phyloP scores from a whole-genome alignment of 2,888 invertebrate species.

The Schrankia costaestrigalis region DNA sequence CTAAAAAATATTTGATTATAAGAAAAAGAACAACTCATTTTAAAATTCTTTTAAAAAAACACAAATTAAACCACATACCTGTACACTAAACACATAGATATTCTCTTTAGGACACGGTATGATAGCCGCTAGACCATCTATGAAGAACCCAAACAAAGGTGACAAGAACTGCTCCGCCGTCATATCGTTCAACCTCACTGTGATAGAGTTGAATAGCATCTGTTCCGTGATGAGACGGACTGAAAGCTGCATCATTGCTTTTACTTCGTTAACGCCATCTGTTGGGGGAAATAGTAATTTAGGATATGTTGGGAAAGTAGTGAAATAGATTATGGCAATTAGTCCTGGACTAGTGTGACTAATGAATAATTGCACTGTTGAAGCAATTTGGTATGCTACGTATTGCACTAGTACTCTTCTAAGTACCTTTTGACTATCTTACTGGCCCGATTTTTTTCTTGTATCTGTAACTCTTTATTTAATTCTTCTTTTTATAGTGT shows the following conservation, averaged over 20 bases:
- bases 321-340: no score
- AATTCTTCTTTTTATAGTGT: no score
- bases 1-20: no score
- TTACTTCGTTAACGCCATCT: slow-evolving; percentile 96
- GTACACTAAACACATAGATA: slow-evolving; percentile 94
- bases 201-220: slow-evolving; percentile 96
- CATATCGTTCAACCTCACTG: slow-evolving; percentile 95
- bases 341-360: no score
- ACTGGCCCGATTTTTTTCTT: no score
- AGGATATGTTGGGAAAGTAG: background rate
- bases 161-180: slow-evolving; percentile 95
- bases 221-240: slow-evolving; percentile 95
- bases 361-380: no score
- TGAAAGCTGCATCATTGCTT: slow-evolving; percentile 94
- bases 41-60: slow-evolving; percentile 5
- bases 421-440: no score
- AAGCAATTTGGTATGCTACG: no score
- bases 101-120: slow-evolving; percentile 95
- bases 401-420: no score
- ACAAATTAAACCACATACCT: slow-evolving; percentile 67
- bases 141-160: slow-evolving; percentile 91
- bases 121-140: slow-evolving; percentile 94
- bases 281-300: slow-evolving; percentile 4
- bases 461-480: no score
- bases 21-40: no score